These are phyloP conservation scores for Yponomeuta cagnagella DNA, from an alignment of 2,888 invertebrate species.

Conservation along the genomic window DNA sequence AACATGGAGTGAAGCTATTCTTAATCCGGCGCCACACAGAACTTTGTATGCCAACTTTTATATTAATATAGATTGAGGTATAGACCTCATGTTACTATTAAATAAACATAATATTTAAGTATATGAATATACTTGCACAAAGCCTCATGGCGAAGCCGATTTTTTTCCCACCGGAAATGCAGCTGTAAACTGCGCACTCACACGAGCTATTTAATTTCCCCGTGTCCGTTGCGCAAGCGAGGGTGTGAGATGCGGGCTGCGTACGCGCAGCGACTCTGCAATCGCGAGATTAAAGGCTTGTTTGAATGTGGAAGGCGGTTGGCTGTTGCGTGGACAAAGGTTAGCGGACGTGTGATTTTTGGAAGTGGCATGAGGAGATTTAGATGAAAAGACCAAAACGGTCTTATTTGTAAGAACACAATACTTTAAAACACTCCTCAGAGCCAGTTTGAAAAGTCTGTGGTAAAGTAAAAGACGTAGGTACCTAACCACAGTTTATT, in stretches of 20 bases:
- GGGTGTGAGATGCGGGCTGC: slow-evolving; percentile 55
- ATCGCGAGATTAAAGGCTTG: slow-evolving; percentile 6
- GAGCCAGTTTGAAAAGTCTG: too few relatives aligned
- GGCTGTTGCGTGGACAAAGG: neutral
- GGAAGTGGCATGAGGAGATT: too few relatives aligned
- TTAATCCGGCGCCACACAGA: too few relatives aligned
- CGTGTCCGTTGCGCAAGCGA: slow-evolving; percentile 25
- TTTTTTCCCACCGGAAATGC: slow-evolving; percentile 25
- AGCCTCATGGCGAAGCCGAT: neutral
- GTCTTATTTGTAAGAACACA: too few relatives aligned
- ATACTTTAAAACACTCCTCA: too few relatives aligned
- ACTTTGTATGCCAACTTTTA: too few relatives aligned
- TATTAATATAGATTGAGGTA: too few relatives aligned
- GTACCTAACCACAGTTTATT: too few relatives aligned
- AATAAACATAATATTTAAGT: neutral
- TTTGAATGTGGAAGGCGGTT: neutral
- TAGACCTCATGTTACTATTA: neutral
- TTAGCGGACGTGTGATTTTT: neutral
- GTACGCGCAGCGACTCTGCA: slow-evolving; percentile 23
- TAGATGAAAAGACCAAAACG: too few relatives aligned
- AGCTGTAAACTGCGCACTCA: slow-evolving; percentile 16
- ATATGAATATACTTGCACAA: neutral
- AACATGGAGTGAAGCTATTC: too few relatives aligned
- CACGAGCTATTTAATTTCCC: slow-evolving; percentile 15
- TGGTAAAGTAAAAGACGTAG: too few relatives aligned